These are phyloP conservation scores for Anthopleura sola DNA, from an alignment of 64 coral and sea anemone genomes.

Conservation along the genomic window DNA sequence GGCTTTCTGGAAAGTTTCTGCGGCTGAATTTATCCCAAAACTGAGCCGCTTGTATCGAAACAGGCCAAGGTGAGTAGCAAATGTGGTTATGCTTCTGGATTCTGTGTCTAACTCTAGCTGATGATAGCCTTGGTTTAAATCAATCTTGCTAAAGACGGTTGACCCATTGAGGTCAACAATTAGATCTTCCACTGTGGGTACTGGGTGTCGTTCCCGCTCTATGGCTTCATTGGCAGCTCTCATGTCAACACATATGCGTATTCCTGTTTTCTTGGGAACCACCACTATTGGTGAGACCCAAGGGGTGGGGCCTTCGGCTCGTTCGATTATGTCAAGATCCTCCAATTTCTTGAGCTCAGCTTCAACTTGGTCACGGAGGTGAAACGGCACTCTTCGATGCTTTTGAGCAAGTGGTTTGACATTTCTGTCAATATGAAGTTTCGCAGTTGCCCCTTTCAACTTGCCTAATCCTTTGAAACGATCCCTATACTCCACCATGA, in stretches of 20 bases:
- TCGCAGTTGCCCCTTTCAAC: slow-evolving; percentile 11
- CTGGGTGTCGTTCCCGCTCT: neutral
- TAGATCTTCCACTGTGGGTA: slow-evolving; percentile 25
- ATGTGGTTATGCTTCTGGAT: too few relatives aligned
- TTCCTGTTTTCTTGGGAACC: slow-evolving; percentile 39
- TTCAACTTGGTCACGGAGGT: slow-evolving; percentile 27
- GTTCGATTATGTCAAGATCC: slow-evolving; percentile 35
- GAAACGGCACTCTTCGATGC: neutral
- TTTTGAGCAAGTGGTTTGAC: slow-evolving; percentile 24
- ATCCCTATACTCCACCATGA: slow-evolving; percentile 5
- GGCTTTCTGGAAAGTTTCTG: too few relatives aligned
- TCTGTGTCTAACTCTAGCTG: too few relatives aligned
- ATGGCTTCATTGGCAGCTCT: slow-evolving; percentile 17
- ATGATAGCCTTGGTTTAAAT: too few relatives aligned
- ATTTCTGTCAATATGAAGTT: slow-evolving; percentile 16
- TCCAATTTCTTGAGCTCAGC: slow-evolving; percentile 5
- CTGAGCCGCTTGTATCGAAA: too few relatives aligned
- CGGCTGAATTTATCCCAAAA: too few relatives aligned
- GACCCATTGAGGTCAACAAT: too few relatives aligned
- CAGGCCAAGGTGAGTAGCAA: too few relatives aligned
- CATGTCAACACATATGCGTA: slow-evolving; percentile 35
- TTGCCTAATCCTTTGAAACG: slow-evolving; percentile 28
- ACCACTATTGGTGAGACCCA: slow-evolving; percentile 43
- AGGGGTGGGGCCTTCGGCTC: slow-evolving; percentile 16
- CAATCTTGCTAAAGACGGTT: too few relatives aligned